A percentile compares a stretch with the other conserved stretches of the same genome.
phyloP scores from a whole-genome alignment of 2,797 vertebrate species.

The Rhadinocentrus ornatus region DNA sequence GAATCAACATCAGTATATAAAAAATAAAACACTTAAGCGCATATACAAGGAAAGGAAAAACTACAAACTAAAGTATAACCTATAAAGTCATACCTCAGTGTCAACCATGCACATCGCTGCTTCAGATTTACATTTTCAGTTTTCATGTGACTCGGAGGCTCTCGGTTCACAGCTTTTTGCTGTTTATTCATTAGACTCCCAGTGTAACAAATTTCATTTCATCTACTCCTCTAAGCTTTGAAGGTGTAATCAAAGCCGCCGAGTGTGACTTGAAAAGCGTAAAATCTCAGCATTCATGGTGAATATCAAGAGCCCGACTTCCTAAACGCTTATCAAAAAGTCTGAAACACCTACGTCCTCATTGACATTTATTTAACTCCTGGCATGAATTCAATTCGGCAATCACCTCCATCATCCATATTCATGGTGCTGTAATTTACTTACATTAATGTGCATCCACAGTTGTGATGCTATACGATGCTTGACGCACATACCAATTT shows the following conservation, averaged over 20 bases:
- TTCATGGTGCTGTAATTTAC: conserved; percentile 72
- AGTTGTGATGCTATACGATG: conserved; percentile 46
- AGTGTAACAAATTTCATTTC: conserved; percentile 47
- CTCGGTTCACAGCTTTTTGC: conserved; percentile 27
- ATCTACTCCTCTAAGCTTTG: conserved; percentile 25
- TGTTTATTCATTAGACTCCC: conserved; percentile 37
- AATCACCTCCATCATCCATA: conserved; percentile 72
- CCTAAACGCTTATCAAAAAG: conserved; percentile 68
- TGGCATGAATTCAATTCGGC: conserved; percentile 72
- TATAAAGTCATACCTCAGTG: conserved; percentile 36
- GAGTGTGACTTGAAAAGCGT: conserved; percentile 39
- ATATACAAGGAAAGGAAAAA: neutral
- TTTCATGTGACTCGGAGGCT: conserved; percentile 43
- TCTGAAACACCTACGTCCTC: conserved; percentile 67
- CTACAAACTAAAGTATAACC: conserved; percentile 36
- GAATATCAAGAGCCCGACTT: conserved; percentile 38
- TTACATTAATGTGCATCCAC: conserved; percentile 66
- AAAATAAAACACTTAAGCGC: conserved; percentile 16
- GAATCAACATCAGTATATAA: conserved; percentile 46
- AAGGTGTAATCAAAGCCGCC: conserved; percentile 37
- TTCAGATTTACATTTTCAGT: conserved; percentile 50
- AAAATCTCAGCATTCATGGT: conserved; percentile 40
- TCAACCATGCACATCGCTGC: conserved; percentile 40
- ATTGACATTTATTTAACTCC: conserved; percentile 76
- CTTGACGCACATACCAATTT: conserved; percentile 54